phyloP scores from a whole-genome alignment of 2,888 invertebrate species.

The Pemphredon lugubris region DNA sequence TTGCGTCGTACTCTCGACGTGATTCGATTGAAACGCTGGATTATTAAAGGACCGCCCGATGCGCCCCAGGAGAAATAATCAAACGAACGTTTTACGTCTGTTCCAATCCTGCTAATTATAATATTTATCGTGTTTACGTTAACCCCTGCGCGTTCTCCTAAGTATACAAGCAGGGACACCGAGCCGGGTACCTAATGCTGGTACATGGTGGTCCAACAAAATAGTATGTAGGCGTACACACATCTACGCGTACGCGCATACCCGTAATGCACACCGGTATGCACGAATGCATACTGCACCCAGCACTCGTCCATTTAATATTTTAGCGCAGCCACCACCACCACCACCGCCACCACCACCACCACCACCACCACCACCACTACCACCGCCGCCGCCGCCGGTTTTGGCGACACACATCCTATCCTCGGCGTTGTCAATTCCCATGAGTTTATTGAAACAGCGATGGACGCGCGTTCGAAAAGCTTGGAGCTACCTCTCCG shows the following conservation, averaged over 20 bases:
- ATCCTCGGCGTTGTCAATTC: slow-evolving; percentile 69
- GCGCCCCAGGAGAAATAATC: slow-evolving; percentile 36
- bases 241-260: not conserved
- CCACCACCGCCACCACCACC: slow-evolving; percentile 33
- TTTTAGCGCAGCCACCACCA: slow-evolving; percentile 62
- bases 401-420: slow-evolving; percentile 57
- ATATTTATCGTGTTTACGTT: slow-evolving; percentile 64
- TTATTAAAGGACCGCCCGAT: no score
- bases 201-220: slow-evolving; percentile 44
- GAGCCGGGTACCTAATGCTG: slow-evolving; percentile 45
- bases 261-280: slow-evolving; percentile 6
- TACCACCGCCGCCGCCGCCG: slow-evolving; percentile 29
- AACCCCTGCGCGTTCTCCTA: slow-evolving; percentile 34
- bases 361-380: slow-evolving; percentile 31
- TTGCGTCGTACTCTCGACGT: no score
- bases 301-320: slow-evolving; percentile 69
- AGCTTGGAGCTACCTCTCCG: slow-evolving; percentile 29
- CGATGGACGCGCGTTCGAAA: slow-evolving; percentile 59
- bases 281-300: slow-evolving; percentile 28
- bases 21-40: no score
- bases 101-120: slow-evolving; percentile 69
- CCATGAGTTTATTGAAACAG: slow-evolving; percentile 73
- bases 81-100: slow-evolving; percentile 41
- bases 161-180: slow-evolving; percentile 24
- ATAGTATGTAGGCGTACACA: slow-evolving; percentile 30